Percentiles rank a stretch among this genome's conserved stretches.
phyloP scores from a whole-genome alignment of 2,888 invertebrate genomes.

The Nomada fabriciana region DNA sequence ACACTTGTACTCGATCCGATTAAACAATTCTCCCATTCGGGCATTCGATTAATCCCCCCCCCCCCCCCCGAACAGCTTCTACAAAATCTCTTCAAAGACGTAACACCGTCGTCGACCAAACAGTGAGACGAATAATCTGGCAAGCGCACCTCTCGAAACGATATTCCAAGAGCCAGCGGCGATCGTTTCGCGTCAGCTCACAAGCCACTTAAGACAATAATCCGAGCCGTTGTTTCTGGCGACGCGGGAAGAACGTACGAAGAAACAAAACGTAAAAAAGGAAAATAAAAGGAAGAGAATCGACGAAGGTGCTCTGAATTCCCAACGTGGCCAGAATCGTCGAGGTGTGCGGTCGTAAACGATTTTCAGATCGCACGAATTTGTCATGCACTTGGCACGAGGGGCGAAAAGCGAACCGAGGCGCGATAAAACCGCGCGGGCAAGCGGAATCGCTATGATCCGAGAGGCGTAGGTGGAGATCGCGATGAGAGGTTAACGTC shows the following conservation, averaged over 20 bases:
- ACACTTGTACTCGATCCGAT: too few relatives aligned
- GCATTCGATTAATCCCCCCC: too few relatives aligned
- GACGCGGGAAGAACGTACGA: not conserved
- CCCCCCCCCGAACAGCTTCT: too few relatives aligned
- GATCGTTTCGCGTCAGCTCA: constrained; percentile 40
- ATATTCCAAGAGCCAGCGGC: constrained; percentile 20
- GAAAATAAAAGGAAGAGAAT: too few relatives aligned
- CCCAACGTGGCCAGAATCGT: not conserved
- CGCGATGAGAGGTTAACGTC: constrained; percentile 15
- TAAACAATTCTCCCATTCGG: too few relatives aligned
- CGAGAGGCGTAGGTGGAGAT: not conserved
- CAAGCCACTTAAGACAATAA: constrained; percentile 52
- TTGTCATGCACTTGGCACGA: constrained; percentile 46
- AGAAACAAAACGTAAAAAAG: not conserved
- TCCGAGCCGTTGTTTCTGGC: not conserved
- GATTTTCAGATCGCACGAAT: constrained; percentile 52
- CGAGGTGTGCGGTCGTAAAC: constrained; percentile 32
- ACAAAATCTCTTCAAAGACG: not conserved
- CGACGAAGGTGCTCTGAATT: constrained; percentile 13
- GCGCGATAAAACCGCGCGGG: constrained; percentile 9
- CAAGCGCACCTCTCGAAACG: constrained; percentile 22
- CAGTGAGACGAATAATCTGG: not conserved
- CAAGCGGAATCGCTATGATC: constrained; percentile 12
- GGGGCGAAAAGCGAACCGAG: constrained; percentile 1
- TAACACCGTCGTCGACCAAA: too few relatives aligned